A percentile compares a stretch with the other conserved stretches of the same genome.
Conservation (phyloP, 2,113 vertebrate genomes). For the Saccopteryx bilineata region DNA sequence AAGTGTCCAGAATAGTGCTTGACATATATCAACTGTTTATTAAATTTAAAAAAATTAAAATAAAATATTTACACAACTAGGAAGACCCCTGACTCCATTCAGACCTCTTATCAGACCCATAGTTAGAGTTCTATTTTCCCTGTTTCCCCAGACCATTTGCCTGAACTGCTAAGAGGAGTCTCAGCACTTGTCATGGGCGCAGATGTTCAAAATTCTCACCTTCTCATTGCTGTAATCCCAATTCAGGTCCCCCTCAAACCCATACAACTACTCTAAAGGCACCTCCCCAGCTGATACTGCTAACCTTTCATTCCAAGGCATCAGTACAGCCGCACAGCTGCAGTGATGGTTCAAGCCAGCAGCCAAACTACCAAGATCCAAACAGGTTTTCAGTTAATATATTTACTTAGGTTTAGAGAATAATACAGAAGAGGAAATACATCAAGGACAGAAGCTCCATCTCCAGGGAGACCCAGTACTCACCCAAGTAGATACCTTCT, state of each 20-base stretch:
- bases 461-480: neutral
- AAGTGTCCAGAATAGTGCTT: constrained; percentile 14
- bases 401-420: constrained; percentile 6
- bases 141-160: neutral
- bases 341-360: neutral
- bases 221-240: neutral
- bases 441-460: neutral
- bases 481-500: neutral
- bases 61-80: neutral
- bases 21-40: neutral
- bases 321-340: neutral
- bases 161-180: neutral
- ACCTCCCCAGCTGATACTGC: neutral
- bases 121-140: neutral
- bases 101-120: neutral
- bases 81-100: neutral
- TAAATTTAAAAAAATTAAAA: neutral
- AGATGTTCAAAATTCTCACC: neutral
- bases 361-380: neutral
- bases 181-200: neutral
- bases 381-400: neutral
- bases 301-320: neutral
- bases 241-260: neutral
- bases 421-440: neutral
- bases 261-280: neutral